Evolutionary conservation across 2,113 vertebrate genomes (phyloP), one percentile per base, ranked within the genome.

Genomic region (Prionailurus bengalensis): DNA sequence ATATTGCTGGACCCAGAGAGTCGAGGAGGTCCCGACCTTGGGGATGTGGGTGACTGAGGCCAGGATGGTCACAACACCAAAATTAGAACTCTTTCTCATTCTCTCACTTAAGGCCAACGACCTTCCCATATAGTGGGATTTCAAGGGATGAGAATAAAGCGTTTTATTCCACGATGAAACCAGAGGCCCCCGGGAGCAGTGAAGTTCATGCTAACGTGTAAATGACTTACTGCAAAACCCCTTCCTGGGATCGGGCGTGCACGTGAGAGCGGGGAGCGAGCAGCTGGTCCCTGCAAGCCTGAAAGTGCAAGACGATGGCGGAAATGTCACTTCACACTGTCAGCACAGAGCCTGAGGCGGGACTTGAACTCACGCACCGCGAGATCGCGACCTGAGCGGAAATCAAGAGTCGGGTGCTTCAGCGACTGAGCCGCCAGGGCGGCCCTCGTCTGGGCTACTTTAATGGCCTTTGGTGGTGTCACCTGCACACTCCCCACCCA

Each of bases 401-500:
- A 23, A 61, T 21, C 58, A 61, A 23, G 58, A 61, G 21, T 23
- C 21, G 19, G 7, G 21, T 58, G 58, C 58, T 58, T 23, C 21
- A 58, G 21, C 5, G 19, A 58, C 58, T 58, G 19, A 21, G 19
- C 21, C 21, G 5, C 58, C 58, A 19, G 7, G 58, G 58, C 58
- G 58, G 4, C 58, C 53, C 58, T 58, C 58, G 21, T 91, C 71
- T 51, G 73, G 94, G 90, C 29, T 74, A 45, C 31, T 68, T 80
- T 78, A 70, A 82, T 65, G 82, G 53, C 80, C 63, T 94, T 92
- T 92, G 87, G 68, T 89, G 85, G 53, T 79, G 92, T 91, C 87
- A 61, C 92, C 51, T 39, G 87, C 73, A 42, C 66, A 21, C 79
- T 92, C 55, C 80, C 95, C 70, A 79, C 55, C 6, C 51, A 1